These are phyloP conservation scores for Passer montanus DNA, from an alignment of 2,113 vertebrate species.

Conservation along the genomic window DNA sequence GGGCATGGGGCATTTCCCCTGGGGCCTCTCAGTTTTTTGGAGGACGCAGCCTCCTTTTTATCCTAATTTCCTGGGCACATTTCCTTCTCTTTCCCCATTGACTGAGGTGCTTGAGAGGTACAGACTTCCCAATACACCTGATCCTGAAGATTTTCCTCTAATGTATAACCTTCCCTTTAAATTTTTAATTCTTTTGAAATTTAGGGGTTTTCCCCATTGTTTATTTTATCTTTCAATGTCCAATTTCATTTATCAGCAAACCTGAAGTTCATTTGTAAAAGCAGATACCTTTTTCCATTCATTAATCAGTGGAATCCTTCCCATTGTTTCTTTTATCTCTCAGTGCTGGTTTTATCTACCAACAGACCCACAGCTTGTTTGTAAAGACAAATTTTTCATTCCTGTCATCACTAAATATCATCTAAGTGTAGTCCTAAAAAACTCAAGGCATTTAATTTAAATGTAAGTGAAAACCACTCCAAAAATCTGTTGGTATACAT, in stretches of 20 bases:
- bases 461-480: neutral
- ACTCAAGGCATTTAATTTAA: neutral
- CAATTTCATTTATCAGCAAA: neutral
- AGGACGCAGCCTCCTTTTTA: neutral
- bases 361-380: neutral
- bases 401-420: neutral
- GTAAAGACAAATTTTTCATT: neutral
- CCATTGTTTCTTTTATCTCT: neutral
- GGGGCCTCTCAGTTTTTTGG: neutral
- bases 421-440: constrained; percentile 14
- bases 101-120: neutral
- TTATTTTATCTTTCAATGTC: neutral
- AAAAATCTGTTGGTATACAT: neutral
- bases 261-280: neutral
- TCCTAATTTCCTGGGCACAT: neutral
- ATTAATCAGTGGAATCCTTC: neutral
- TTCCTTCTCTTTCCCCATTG: neutral
- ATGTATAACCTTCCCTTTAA: neutral
- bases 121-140: neutral
- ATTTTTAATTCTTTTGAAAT: neutral
- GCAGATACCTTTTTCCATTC: neutral
- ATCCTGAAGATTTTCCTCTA: neutral
- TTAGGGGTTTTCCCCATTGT: neutral
- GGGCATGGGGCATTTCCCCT: neutral
- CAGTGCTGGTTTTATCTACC: neutral